phyloP scores from a whole-genome alignment of 2,797 vertebrate species.

The Jordanella pulchra region DNA sequence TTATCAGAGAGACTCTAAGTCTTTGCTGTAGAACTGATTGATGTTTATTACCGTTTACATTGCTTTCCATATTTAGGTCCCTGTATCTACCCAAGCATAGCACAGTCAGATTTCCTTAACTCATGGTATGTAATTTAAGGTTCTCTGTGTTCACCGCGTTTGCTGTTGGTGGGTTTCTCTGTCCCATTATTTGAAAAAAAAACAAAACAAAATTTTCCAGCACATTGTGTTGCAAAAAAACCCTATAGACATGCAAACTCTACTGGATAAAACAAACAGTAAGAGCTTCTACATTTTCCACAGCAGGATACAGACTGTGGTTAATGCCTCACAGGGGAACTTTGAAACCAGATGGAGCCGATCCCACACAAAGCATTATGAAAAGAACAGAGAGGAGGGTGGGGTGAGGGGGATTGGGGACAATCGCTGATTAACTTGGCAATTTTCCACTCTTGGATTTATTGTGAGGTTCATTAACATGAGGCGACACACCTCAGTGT shows the following conservation, averaged over 20 bases:
- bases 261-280: slow-evolving; percentile 38
- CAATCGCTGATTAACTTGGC: slow-evolving; percentile 53
- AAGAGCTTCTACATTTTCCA: slow-evolving; percentile 61
- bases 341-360: slow-evolving; percentile 70
- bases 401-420: slow-evolving; percentile 34
- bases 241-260: slow-evolving; percentile 58
- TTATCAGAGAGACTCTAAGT: not conserved
- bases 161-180: slow-evolving; percentile 32
- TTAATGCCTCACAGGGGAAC: slow-evolving; percentile 63
- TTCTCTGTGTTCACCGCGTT: slow-evolving; percentile 11
- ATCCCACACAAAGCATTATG: slow-evolving; percentile 61
- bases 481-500: slow-evolving; percentile 25
- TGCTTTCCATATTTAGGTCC: not conserved
- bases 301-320: slow-evolving; percentile 60
- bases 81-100: slow-evolving; percentile 5
- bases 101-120: slow-evolving; percentile 19
- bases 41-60: slow-evolving; percentile 16
- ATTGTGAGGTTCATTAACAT: slow-evolving; percentile 37
- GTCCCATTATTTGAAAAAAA: slow-evolving; percentile 46
- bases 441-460: slow-evolving; percentile 49
- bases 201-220: slow-evolving; percentile 43
- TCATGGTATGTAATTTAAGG: slow-evolving; percentile 20
- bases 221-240: slow-evolving; percentile 35
- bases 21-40: slow-evolving; percentile 10
- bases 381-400: slow-evolving; percentile 39